Percentiles rank a stretch among this genome's conserved stretches.
These are phyloP conservation scores for Synanthedon myopaeformis DNA, from an alignment of 2,888 invertebrate genomes.

Conservation along the genomic window DNA sequence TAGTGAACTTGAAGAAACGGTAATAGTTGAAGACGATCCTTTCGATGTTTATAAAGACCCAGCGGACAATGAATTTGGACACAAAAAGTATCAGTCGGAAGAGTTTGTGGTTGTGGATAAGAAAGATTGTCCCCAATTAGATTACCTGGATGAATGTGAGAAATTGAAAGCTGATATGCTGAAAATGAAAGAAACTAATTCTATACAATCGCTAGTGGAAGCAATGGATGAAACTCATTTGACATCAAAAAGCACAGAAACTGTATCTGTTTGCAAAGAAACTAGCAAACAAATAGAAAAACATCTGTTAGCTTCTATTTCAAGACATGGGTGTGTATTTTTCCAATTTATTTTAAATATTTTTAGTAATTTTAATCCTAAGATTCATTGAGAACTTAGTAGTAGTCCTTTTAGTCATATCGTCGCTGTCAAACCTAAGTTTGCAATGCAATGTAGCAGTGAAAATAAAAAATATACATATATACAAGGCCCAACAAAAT, in stretches of 20 bases:
- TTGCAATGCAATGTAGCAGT: too few relatives aligned
- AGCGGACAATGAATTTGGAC: conserved; percentile 56
- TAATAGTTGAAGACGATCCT: conserved; percentile 46
- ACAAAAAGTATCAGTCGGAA: conserved; percentile 55
- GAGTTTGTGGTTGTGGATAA: conserved; percentile 39
- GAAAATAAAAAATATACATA: too few relatives aligned
- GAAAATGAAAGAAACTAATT: conserved; percentile 37
- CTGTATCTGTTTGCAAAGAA: conserved; percentile 7
- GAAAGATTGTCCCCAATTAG: conserved; percentile 23
- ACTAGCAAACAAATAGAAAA: conserved; percentile 40
- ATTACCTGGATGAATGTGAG: conserved; percentile 52
- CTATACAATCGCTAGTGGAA: conserved; percentile 44
- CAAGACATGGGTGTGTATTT: conserved; percentile 68
- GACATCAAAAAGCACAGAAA: conserved; percentile 12
- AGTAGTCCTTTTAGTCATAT: too few relatives aligned
- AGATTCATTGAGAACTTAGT: too few relatives aligned
- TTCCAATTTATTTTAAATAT: too few relatives aligned
- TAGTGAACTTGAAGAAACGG: background rate
- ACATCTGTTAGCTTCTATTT: conserved; percentile 76
- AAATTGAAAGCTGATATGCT: conserved; percentile 50
- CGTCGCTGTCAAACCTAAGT: too few relatives aligned
- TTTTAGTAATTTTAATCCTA: too few relatives aligned
- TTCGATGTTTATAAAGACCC: conserved; percentile 64
- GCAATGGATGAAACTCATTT: conserved; percentile 48
- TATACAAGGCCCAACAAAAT: too few relatives aligned